These are phyloP conservation scores for Pseudeuparius sepicola DNA, from an alignment of 2,888 invertebrate species.

Conservation along the genomic window DNA sequence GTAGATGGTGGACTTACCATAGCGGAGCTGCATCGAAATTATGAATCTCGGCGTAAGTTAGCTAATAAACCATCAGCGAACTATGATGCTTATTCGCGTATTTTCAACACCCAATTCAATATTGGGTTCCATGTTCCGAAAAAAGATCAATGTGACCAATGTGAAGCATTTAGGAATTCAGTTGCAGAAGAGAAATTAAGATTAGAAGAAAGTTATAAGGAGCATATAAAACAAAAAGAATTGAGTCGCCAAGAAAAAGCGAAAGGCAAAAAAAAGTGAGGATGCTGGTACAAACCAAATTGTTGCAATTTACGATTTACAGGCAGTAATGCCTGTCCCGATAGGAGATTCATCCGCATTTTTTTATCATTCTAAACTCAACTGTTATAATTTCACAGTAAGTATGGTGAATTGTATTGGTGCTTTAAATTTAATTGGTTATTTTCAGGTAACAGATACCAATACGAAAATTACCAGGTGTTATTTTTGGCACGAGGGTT, in stretches of 20 bases:
- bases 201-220: no score
- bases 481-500: constrained; percentile 32
- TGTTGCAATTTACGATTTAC: constrained; percentile 5
- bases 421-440: no score
- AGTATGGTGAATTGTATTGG: no score
- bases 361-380: no score
- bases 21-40: constrained; percentile 9
- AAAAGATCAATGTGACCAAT: no score
- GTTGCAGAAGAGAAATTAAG: no score
- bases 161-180: no score
- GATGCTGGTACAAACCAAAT: not conserved
- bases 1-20: constrained; percentile 6
- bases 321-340: not conserved
- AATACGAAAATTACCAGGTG: constrained; percentile 13
- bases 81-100: no score
- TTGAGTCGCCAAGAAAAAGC: constrained; percentile 4
- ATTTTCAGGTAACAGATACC: constrained; percentile 3
- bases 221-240: no score
- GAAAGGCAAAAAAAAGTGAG: constrained; percentile 1
- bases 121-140: constrained; percentile 5
- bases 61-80: constrained; percentile 12
- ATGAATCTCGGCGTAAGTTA: not conserved
- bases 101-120: no score
- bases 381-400: no score
- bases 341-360: not conserved